These are phyloP conservation scores for Drosophila fulvimacula DNA, from an alignment of 2,888 invertebrate genomes.

Conservation along the genomic window DNA sequence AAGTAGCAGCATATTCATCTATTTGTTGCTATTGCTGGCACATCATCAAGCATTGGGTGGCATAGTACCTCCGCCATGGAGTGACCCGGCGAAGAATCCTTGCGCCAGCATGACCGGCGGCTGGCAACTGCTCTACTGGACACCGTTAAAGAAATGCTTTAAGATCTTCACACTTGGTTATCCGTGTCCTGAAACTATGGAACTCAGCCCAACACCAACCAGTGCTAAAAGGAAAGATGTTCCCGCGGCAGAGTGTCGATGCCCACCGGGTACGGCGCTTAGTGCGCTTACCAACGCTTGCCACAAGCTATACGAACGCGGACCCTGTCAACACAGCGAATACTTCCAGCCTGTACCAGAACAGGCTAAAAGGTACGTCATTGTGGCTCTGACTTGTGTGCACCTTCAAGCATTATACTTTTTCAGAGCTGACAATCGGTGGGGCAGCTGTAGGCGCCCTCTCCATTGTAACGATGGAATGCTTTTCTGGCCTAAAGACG, in stretches of 20 bases:
- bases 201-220: conserved; percentile 88
- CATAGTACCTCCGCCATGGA: conserved; percentile 95
- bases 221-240: conserved; percentile 83
- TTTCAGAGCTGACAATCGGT: conserved; percentile 85
- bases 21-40: conserved; percentile 61
- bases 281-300: conserved; percentile 89
- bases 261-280: conserved; percentile 92
- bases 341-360: conserved; percentile 90
- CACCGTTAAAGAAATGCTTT: conserved; percentile 92
- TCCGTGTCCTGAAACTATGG: conserved; percentile 94
- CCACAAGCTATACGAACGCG: conserved; percentile 90
- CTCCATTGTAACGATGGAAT: conserved; percentile 88
- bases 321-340: conserved; percentile 90
- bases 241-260: conserved; percentile 91
- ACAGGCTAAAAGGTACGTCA: conserved; percentile 62
- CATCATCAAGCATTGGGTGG: conserved; percentile 67
- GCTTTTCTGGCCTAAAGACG: conserved; percentile 91
- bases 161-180: conserved; percentile 93
- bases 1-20: conserved; percentile 64
- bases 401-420: background rate
- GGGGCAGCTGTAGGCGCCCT: conserved; percentile 90
- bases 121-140: conserved; percentile 95
- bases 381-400: background rate
- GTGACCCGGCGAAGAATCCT: conserved; percentile 92
- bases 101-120: conserved; percentile 92